Evolutionary conservation across 2,888 invertebrate species (phyloP).

Genomic region (Aethes cnicana): DNA sequence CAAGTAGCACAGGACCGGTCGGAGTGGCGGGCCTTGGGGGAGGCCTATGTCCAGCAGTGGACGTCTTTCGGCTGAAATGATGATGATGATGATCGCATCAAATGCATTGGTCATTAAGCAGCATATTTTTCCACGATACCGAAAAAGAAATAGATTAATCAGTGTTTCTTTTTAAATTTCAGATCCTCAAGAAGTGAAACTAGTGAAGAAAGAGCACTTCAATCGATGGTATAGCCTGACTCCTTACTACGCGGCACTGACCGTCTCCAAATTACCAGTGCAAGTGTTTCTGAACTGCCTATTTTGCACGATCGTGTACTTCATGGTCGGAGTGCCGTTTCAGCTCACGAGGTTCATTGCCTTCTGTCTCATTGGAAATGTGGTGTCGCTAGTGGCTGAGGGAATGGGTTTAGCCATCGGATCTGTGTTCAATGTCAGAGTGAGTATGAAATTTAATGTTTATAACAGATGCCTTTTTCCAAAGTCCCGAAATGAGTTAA

Average conservation of each 20-base stretch:
- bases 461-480: too few relatives aligned
- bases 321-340: constrained; percentile 87
- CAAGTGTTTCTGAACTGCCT: constrained; percentile 82
- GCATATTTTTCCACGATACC: too few relatives aligned
- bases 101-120: too few relatives aligned
- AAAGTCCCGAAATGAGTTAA: too few relatives aligned
- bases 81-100: too few relatives aligned
- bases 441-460: too few relatives aligned
- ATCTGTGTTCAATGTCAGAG: constrained; percentile 84
- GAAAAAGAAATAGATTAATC: not conserved
- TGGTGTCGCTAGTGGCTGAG: constrained; percentile 89
- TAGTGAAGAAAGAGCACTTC: constrained; percentile 86
- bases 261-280: constrained; percentile 83
- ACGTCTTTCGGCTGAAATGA: too few relatives aligned
- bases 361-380: constrained; percentile 85
- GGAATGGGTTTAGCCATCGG: constrained; percentile 91
- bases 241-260: constrained; percentile 85
- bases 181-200: constrained; percentile 87
- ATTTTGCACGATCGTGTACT: constrained; percentile 84
- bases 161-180: constrained; percentile 41
- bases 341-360: constrained; percentile 84
- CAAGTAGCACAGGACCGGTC: too few relatives aligned
- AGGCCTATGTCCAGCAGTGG: too few relatives aligned
- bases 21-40: too few relatives aligned
- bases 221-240: constrained; percentile 86